A percentile compares a stretch with the other conserved stretches of the same genome.
These are phyloP conservation scores for Fulmarus glacialis DNA, from an alignment of 2,113 vertebrate species.

Conservation along the genomic window DNA sequence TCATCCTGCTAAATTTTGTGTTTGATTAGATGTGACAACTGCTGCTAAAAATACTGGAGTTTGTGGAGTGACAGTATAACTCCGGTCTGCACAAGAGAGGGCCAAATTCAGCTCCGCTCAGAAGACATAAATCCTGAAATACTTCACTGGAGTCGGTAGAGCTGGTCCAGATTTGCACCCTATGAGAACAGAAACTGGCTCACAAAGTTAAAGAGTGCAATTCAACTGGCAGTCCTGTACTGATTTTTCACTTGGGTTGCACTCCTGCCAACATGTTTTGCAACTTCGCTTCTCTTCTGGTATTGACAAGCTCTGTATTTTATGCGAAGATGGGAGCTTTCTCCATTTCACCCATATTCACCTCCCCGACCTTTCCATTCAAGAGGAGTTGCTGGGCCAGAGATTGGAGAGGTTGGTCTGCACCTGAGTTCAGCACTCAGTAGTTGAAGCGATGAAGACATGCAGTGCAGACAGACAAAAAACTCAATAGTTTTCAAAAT, in stretches of 20 bases:
- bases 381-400: background rate
- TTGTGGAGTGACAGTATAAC: conserved; percentile 28
- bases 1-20: conserved; percentile 43
- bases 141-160: background rate
- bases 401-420: background rate
- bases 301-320: conserved; percentile 1
- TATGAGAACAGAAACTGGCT: conserved; percentile 39
- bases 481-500: background rate
- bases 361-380: background rate
- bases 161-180: conserved; percentile 13
- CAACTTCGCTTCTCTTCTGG: background rate
- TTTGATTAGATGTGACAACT: conserved; percentile 70
- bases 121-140: conserved; percentile 48
- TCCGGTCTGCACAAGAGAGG: background rate
- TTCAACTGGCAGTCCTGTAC: background rate
- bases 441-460: background rate
- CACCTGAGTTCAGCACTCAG: background rate
- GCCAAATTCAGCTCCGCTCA: conserved; percentile 30
- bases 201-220: background rate
- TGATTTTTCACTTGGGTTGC: background rate
- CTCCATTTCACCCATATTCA: background rate
- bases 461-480: background rate
- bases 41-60: conserved; percentile 59
- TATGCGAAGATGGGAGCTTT: background rate
- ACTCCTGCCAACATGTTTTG: conserved; percentile 7